Conservation (phyloP, 2,113 vertebrate genomes). For the Podarcis muralis region DNA sequence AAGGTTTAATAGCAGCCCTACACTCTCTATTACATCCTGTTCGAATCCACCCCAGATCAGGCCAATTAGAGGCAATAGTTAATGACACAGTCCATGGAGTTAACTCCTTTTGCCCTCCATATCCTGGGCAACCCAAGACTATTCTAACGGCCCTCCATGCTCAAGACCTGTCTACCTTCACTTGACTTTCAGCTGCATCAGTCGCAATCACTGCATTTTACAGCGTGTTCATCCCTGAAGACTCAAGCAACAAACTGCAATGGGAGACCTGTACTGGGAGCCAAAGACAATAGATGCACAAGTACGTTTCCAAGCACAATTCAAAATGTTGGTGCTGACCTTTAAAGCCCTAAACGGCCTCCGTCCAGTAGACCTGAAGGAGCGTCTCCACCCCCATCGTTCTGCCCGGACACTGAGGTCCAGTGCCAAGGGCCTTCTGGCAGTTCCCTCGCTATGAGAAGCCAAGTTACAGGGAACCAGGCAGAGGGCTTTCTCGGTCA, state of each 20-base stretch:
- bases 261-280: not conserved
- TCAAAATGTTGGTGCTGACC: too few relatives aligned
- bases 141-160: not conserved
- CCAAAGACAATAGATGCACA: not conserved
- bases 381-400: too few relatives aligned
- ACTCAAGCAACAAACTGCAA: not conserved
- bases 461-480: too few relatives aligned
- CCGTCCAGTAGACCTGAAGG: too few relatives aligned
- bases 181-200: not conserved
- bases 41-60: not conserved
- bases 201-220: not conserved
- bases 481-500: too few relatives aligned
- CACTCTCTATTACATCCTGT: not conserved
- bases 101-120: not conserved
- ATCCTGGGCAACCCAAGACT: not conserved
- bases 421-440: too few relatives aligned
- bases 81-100: not conserved
- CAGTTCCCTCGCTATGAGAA: too few relatives aligned
- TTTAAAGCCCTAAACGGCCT: too few relatives aligned
- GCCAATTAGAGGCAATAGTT: too few relatives aligned
- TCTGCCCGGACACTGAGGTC: too few relatives aligned
- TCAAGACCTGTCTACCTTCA: not conserved
- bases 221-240: not conserved
- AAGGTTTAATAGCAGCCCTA: not conserved
- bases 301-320: too few relatives aligned